Conservation (phyloP, 2,888 invertebrate genomes). For the Andrena chrysosceles region DNA sequence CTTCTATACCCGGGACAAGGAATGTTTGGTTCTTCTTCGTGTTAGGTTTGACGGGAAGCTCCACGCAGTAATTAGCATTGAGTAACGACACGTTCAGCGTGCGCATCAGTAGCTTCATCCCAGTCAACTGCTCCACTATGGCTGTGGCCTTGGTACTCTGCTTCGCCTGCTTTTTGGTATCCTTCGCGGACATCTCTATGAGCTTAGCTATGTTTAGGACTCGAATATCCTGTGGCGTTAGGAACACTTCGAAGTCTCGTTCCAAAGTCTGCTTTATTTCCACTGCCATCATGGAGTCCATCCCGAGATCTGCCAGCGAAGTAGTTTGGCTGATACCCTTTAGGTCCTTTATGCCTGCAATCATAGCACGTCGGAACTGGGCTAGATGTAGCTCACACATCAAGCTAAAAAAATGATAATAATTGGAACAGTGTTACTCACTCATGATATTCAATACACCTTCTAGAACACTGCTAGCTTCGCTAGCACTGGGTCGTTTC, state of each 20-base stretch:
- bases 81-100: slow-evolving; percentile 57
- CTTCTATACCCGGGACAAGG: slow-evolving; percentile 84
- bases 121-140: neutral
- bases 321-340: slow-evolving; percentile 90
- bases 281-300: slow-evolving; percentile 99
- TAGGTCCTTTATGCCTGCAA: slow-evolving; percentile 82
- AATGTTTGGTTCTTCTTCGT: slow-evolving; percentile 76
- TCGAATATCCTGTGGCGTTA: slow-evolving; percentile 94
- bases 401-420: neutral
- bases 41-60: slow-evolving; percentile 50
- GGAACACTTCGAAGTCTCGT: slow-evolving; percentile 94
- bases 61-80: slow-evolving; percentile 59
- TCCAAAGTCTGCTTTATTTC: slow-evolving; percentile 97
- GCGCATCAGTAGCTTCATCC: slow-evolving; percentile 39
- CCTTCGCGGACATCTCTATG: slow-evolving; percentile 81
- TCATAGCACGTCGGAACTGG: neutral
- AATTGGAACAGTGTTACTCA: slow-evolving; percentile 48
- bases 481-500: slow-evolving; percentile 88
- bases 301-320: slow-evolving; percentile 95
- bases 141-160: neutral
- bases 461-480: slow-evolving; percentile 89
- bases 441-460: slow-evolving; percentile 88
- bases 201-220: slow-evolving; percentile 91
- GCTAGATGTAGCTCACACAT: neutral
- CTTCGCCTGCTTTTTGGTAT: slow-evolving; percentile 10